Base-by-base conservation (phyloP, 1,140 invertebrate species). In the Leptonema lineaticorne region DNA sequence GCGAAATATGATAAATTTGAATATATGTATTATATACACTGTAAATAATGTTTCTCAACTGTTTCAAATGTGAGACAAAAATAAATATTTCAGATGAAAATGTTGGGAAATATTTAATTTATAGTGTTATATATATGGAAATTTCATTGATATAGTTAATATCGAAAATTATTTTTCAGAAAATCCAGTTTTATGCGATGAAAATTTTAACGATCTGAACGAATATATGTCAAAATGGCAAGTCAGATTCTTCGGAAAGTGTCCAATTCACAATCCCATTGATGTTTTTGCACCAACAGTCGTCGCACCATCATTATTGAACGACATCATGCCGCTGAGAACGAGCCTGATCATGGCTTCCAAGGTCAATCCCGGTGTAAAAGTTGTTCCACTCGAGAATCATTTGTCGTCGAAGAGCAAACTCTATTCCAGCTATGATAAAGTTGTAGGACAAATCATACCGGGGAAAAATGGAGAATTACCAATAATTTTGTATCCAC, bases 131-230 rank as follows among this genome's bases (percentile, higher is more conserved):
- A n/a, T n/a, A n/a, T n/a, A n/a, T n/a, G n/a, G n/a, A n/a, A n/a
- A n/a, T n/a, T n/a, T n/a, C n/a, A n/a, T n/a, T n/a, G n/a, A n/a
- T n/a, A n/a, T n/a, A n/a, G n/a, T n/a, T n/a, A n/a, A n/a, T n/a
- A n/a, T n/a, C n/a, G n/a, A n/a, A n/a, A n/a, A 74, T 74, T 69
- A 69, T 67, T 59, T 83, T 84, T 0, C 81, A 92, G 90, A 90
- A 77, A 92, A 92, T 79, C 89, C 90, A 50, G 87, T 91, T 60
- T 75, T 91, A 68, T 92, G 90, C 75, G 88, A 90, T 74, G 85
- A 86, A 26, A 84, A 84, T 9, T 75, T 90, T 28, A 86, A 86
- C 53, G 88, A 91, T 77, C 78, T 91, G 60, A 85, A 85, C 41
- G 84, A 85, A 0, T 79, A 85, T 50, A 83, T 91, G 78, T 86